phyloP scores from a whole-genome alignment of 2,888 invertebrate genomes.

The Luffia ferchaultella region DNA sequence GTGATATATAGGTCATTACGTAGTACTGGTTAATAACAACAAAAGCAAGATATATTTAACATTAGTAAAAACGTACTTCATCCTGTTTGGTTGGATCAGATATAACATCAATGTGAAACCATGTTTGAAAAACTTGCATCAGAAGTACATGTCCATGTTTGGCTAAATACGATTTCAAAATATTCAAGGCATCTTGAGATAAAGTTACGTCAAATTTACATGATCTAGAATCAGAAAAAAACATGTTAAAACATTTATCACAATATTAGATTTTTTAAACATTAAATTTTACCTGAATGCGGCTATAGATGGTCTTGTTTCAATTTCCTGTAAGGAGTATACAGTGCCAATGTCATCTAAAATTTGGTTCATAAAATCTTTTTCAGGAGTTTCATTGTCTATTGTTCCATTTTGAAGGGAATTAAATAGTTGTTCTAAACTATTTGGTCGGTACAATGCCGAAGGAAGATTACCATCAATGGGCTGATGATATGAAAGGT shows the following conservation, averaged over 20 bases:
- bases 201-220: slow-evolving; percentile 77
- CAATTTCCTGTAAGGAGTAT: slow-evolving; percentile 68
- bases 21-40: too few species aligned
- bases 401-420: slow-evolving; percentile 62
- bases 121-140: slow-evolving; percentile 71
- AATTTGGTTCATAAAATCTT: slow-evolving; percentile 59
- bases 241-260: too few species aligned
- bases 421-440: slow-evolving; percentile 56
- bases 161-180: slow-evolving; percentile 71
- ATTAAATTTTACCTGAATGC: slow-evolving; percentile 64
- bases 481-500: slow-evolving; percentile 55
- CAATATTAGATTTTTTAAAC: too few species aligned
- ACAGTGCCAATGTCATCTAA: slow-evolving; percentile 60
- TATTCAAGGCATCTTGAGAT: slow-evolving; percentile 70
- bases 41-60: too few species aligned
- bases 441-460: slow-evolving; percentile 56
- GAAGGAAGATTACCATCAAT: slow-evolving; percentile 63
- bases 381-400: slow-evolving; percentile 61
- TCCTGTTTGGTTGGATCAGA: slow-evolving; percentile 48
- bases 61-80: slow-evolving; percentile 14
- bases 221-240: slow-evolving; percentile 50
- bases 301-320: slow-evolving; percentile 68
- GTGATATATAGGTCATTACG: too few species aligned
- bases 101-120: slow-evolving; percentile 69
- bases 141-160: slow-evolving; percentile 74